Evolutionary conservation across 64 coral and sea anemone genomes (phyloP).

Genomic region (Trachythela sp.): DNA sequence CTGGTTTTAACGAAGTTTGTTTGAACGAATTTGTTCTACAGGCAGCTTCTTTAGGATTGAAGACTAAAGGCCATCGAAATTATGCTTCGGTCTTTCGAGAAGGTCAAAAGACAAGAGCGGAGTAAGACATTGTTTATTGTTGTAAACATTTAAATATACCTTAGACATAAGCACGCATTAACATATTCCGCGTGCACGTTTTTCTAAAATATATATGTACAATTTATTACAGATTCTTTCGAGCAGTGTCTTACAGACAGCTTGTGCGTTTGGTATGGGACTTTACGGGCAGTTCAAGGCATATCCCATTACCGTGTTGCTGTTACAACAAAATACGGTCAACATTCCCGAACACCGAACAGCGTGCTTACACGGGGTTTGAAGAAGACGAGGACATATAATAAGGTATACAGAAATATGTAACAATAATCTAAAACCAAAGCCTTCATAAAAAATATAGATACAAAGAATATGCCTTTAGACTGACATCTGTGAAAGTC

Average conservation of each 20-base stretch:
- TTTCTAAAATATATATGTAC: not conserved
- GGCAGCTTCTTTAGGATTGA: constrained; percentile 8
- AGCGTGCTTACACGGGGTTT: not conserved
- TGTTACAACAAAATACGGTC: constrained; percentile 12
- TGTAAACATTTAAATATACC: too few relatives aligned
- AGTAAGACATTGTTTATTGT: too few relatives aligned
- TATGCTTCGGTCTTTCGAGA: not conserved
- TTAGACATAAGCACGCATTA: too few relatives aligned
- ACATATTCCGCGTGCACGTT: not conserved
- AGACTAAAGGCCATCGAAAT: not conserved
- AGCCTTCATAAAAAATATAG: too few relatives aligned
- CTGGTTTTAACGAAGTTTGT: constrained; percentile 42
- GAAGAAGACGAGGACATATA: constrained; percentile 11
- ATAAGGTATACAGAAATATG: not conserved
- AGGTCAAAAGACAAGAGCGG: not conserved
- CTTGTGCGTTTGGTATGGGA: constrained; percentile 15
- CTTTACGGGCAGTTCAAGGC: not conserved
- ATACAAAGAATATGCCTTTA: too few relatives aligned
- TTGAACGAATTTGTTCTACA: constrained; percentile 22
- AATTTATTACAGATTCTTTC: constrained; percentile 4
- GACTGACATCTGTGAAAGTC: too few relatives aligned
- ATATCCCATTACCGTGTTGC: not conserved
- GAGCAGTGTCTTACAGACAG: constrained; percentile 44
- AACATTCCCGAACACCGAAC: not conserved
- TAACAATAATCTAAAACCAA: too few relatives aligned